Evolutionary conservation across 2,113 vertebrate species (phyloP).

Genomic region (Megalops atlanticus): DNA sequence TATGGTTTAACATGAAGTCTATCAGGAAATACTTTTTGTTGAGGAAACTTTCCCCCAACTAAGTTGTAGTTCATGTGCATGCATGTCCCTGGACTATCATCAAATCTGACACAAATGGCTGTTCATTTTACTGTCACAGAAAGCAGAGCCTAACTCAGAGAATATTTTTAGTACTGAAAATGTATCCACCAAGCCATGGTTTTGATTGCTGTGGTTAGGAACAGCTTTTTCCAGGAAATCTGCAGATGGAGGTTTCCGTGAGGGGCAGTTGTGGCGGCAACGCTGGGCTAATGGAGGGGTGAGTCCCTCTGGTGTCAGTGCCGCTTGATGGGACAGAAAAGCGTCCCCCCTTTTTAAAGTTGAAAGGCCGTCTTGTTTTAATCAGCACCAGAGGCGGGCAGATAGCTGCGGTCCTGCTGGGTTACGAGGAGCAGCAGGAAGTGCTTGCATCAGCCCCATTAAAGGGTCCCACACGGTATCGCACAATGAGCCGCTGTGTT

Average conservation of each 20-base stretch:
- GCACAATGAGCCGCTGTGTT: slow-evolving; percentile 53
- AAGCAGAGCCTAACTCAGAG: background rate
- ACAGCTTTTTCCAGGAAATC: background rate
- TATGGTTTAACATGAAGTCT: no score
- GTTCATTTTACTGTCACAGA: background rate
- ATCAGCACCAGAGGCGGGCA: slow-evolving; percentile 23
- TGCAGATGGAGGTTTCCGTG: background rate
- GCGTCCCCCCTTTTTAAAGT: slow-evolving; percentile 6
- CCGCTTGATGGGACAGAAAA: slow-evolving; percentile 44
- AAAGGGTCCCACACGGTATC: slow-evolving; percentile 33
- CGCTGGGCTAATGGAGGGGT: background rate
- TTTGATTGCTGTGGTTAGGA: background rate
- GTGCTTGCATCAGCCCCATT: slow-evolving; percentile 49
- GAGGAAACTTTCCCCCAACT: no score
- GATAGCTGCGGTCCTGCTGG: slow-evolving; percentile 24
- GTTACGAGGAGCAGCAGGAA: slow-evolving; percentile 24
- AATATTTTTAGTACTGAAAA: background rate
- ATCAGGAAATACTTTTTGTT: no score
- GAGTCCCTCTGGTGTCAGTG: background rate
- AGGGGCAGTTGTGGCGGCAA: background rate
- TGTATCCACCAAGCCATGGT: no score
- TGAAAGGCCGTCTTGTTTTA: background rate
- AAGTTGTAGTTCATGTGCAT: no score
- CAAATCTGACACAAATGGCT: background rate
- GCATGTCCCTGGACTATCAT: no score